A percentile compares a stretch with the other conserved stretches of the same genome.
phyloP scores from a whole-genome alignment of 2,113 vertebrate species.

The Felis catus region F.catus_Fca126_mat1.0 CM031423.1:28167001-28167500 shows the following conservation, averaged over 20 bases:
- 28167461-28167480: not conserved
- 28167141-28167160: not conserved
- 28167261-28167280: not conserved
- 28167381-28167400: not conserved
- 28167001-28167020: not conserved
- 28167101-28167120: not conserved
- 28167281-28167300: not conserved
- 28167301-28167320: not conserved
- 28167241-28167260: not conserved
- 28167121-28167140: not conserved
- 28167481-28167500: not conserved
- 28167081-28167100: not conserved
- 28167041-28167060: not conserved
- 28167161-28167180: not conserved
- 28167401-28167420: not conserved
- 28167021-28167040: not conserved
- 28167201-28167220: not conserved
- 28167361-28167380: not conserved
- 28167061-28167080: not conserved
- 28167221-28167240: not conserved
- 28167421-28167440: not conserved
- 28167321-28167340: not conserved
- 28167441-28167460: not conserved
- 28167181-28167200: not conserved
- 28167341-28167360: not conserved